Base-by-base conservation (phyloP, 2,113 vertebrate genomes). In the Gasterosteus nipponicus region DNA sequence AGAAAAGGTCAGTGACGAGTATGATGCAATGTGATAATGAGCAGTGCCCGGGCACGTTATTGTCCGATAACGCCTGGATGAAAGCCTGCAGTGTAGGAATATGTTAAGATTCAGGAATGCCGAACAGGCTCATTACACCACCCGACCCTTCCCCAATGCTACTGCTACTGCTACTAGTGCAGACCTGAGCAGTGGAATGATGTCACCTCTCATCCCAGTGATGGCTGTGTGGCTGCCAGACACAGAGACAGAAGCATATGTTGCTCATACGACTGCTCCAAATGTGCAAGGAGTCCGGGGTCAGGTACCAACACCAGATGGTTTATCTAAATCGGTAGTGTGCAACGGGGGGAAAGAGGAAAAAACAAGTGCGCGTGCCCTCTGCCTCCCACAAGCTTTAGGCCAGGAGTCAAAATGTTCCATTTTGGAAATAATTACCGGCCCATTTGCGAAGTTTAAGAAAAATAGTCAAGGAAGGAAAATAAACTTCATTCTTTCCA, bases 201-300 rank as follows among this genome's bases (percentile, higher is more conserved):
- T 92, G 89, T 91, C 86, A 91, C 76, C 82, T 86, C 75, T 73
- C 77, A 73, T 85, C 80, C 70, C 51, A 49, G 77, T 86, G 85
- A 91, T 78, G 73, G 54, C 67, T 64, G 60, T 68, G 70, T 73
- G 82, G 68, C 71, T 90, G 91, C 91, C 92, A 93, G 87, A 84
- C 83, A 8, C 63, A 18, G 76, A 87, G 80, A 78, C 80, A 86
- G 86, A 89, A 92, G 78, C 90, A 92, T 92, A 93, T 93, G 91
- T 85, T 79, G 78, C 83, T 90, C 85, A 88, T 89, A 63, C 3
- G 82, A 78, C 82, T 82, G 74, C 78, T 91, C 86, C 89, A 87
- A 92, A 92, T 89, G 80, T 89, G 80, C 71, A 80, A 87, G 75
- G 72, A 82, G 78, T 86, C 78, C 83, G 82, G 73, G 74, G 76